Base-by-base conservation (phyloP, 2,888 invertebrate species). In the Drosophila greeni region DNA sequence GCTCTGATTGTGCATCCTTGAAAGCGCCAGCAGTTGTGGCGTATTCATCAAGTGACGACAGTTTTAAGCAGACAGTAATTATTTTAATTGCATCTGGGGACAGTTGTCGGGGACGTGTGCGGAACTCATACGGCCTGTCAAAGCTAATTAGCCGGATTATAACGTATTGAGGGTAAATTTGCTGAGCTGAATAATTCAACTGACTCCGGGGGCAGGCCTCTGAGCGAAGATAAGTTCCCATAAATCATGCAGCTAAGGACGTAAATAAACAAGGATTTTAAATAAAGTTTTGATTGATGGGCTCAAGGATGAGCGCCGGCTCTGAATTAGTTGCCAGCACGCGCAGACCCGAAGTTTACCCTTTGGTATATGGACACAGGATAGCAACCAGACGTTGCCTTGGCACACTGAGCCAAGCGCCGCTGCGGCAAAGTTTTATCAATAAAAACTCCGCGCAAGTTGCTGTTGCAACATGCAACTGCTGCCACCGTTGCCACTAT, bases 371-470 rank as follows among this genome's bases (percentile, higher is more conserved):
- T 40, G 65, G 53, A 49, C 43, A 51, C 68, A 48, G 68, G 49
- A 45, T 40, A 65, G 33, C 57, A 66, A 40, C 29, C 33, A 31
- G 43, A 18, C 33, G 49, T 45, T 66, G 59, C 82, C 78, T 78
- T 84, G 82, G 76, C 80, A 62, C 51, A 54, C 39, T 70, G 57
- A 56, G 43, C 26, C 26, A 5, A 26, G 12, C 66, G 55, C 52
- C 62, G 43, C 36, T 52, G 56, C 34, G 47, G 42, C 40, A 84
- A 78, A 84, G 78, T 78, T 78, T 84, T 78, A 82, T 78, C 78
- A 78, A 78, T 78, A 78, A 84, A 75, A 78, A 82, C 56, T 53
- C 74, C 59, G 82, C 40, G 73, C 52, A 70, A 66, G 64, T 68
- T 61, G 70, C 58, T 61, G 70, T 51, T 64, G 71, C 67, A 76